Conservation (phyloP, 2,113 vertebrate genomes). For the Chlorocebus sabaeus region DNA sequence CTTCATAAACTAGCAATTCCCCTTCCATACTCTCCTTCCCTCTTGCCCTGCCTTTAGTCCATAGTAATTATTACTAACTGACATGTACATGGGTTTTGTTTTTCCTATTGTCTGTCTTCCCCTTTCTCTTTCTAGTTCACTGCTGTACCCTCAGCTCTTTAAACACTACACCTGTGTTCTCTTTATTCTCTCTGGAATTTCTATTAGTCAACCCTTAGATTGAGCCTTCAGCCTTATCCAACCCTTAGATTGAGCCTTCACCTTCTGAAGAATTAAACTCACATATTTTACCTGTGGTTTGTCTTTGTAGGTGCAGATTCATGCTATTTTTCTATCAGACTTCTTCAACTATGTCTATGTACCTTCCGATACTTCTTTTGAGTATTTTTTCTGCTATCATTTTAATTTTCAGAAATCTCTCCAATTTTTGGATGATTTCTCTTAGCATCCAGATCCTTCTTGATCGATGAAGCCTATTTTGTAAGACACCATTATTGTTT, state of each 20-base stretch:
- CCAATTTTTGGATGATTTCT: not conserved
- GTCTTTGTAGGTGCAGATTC: not conserved
- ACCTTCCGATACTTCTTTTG: not conserved
- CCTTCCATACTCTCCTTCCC: not conserved
- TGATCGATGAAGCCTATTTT: not conserved
- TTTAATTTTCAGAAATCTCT: not conserved
- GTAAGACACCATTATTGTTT: not conserved
- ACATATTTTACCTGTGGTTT: not conserved
- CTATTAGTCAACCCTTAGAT: not conserved
- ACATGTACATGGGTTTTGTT: not conserved
- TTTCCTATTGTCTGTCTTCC: not conserved
- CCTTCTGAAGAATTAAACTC: not conserved
- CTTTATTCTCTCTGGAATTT: not conserved
- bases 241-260: not conserved
- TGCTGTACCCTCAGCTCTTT: not conserved
- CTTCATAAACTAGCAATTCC: not conserved
- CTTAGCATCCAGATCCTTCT: not conserved
- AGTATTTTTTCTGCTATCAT: not conserved
- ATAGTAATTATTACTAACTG: not conserved
- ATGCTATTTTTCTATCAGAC: not conserved
- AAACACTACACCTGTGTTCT: not conserved
- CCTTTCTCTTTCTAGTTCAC: not conserved
- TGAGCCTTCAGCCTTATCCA: not conserved
- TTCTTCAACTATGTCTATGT: not conserved
- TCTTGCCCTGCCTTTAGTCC: not conserved